These are phyloP conservation scores for Apotomis capreana DNA, from an alignment of 2,888 invertebrate genomes.

Conservation along the genomic window DNA sequence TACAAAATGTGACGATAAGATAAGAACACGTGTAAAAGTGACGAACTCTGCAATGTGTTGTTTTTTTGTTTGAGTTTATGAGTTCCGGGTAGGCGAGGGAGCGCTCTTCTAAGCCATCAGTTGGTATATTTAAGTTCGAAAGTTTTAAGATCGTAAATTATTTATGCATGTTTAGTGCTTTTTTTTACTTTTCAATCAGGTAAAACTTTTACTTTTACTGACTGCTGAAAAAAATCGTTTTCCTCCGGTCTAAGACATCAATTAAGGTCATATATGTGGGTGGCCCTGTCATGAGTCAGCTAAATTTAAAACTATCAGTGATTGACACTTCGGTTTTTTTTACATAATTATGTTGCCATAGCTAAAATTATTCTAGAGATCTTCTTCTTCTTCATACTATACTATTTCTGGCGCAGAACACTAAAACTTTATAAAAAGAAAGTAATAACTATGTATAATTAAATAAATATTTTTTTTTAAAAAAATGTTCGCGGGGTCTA, in stretches of 20 bases:
- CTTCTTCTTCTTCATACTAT: no score
- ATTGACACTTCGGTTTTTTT: neutral
- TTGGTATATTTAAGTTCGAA: neutral
- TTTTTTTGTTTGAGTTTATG: slow-evolving; percentile 47
- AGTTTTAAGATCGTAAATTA: neutral
- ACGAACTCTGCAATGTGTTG: slow-evolving; percentile 60
- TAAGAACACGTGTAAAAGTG: slow-evolving; percentile 54
- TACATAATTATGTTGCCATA: no score
- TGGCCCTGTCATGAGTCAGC: slow-evolving; percentile 45
- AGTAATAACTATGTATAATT: no score
- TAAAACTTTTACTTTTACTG: neutral
- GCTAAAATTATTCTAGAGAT: no score
- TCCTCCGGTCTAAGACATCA: neutral
- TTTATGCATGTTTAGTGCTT: neutral
- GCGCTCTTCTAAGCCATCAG: slow-evolving; percentile 1
- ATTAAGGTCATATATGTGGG: slow-evolving; percentile 34
- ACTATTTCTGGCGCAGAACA: no score
- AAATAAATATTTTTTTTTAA: no score
- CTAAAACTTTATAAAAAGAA: no score
- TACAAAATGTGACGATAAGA: slow-evolving; percentile 67
- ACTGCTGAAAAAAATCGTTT: neutral
- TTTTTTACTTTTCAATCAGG: neutral
- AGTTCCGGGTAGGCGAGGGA: slow-evolving; percentile 30
- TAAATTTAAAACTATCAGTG: slow-evolving; percentile 33
- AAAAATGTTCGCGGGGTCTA: no score